Percentiles rank a stretch among this genome's conserved stretches.
Evolutionary conservation across 2,797 vertebrate genomes (phyloP).

Genomic region (Salmo trutta): DNA sequence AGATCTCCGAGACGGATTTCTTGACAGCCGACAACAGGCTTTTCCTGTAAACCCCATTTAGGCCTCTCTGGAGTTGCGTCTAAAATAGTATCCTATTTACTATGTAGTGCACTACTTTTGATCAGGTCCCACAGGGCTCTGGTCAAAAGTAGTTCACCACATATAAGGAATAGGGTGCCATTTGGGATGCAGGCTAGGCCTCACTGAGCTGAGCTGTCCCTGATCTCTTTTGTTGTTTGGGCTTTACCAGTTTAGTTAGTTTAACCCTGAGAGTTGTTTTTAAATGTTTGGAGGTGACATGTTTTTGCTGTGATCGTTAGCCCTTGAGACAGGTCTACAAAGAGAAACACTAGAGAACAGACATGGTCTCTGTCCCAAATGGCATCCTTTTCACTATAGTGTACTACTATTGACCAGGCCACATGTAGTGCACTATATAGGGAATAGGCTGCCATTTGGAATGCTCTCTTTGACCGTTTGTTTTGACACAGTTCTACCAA

Average conservation of each 20-base stretch:
- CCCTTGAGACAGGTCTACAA: conserved; percentile 17
- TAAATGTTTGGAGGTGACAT: conserved; percentile 57
- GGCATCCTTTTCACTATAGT: background rate
- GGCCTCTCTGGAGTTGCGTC: background rate
- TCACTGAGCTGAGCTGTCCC: conserved; percentile 24
- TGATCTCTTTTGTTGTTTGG: conserved; percentile 35
- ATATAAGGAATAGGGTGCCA: background rate
- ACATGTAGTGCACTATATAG: background rate
- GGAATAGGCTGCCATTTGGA: background rate
- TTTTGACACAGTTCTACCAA: conserved; percentile 23
- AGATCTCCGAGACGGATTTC: conserved; percentile 31
- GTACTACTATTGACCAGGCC: background rate
- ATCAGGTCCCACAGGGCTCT: background rate
- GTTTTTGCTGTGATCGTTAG: conserved; percentile 37
- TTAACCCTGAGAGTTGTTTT: conserved; percentile 54
- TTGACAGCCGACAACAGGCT: conserved; percentile 59
- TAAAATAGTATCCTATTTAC: background rate
- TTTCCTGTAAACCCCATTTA: conserved; percentile 22
- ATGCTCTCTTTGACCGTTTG: conserved; percentile 12
- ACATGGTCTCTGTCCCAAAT: background rate
- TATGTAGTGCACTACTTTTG: background rate
- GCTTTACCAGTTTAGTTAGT: conserved; percentile 35
- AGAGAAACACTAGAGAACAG: conserved; percentile 39
- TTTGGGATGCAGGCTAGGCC: background rate
- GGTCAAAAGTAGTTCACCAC: background rate